Conservation (phyloP, 2,797 vertebrate genomes). For the Poecilia gillii region DNA sequence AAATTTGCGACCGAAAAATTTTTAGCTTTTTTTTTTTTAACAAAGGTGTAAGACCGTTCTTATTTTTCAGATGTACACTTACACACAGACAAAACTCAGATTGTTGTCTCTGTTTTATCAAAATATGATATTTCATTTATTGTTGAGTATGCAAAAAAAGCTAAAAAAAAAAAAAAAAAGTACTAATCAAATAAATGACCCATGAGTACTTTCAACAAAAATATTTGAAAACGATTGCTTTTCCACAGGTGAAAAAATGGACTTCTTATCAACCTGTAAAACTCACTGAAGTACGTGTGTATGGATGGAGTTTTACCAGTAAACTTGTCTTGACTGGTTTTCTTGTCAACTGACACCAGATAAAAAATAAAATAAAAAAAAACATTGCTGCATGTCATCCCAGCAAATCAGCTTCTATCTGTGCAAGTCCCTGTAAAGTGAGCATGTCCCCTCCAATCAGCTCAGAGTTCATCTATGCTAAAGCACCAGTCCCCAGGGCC, state of each 20-base stretch:
- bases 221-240: background rate
- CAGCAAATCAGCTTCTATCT: constrained; percentile 33
- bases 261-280: background rate
- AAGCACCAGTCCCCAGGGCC: constrained; percentile 58
- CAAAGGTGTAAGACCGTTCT: background rate
- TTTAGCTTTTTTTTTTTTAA: background rate
- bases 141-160: background rate
- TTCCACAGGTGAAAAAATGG: background rate
- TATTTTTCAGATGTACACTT: background rate
- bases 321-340: background rate
- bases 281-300: background rate
- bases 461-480: constrained; percentile 49
- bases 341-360: constrained; percentile 4
- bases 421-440: constrained; percentile 55
- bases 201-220: background rate
- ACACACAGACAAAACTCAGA: background rate
- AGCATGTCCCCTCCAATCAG: constrained; percentile 68
- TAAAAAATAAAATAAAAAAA: constrained; percentile 6
- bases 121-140: background rate
- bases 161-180: background rate
- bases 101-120: background rate
- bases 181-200: background rate
- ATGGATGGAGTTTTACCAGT: background rate
- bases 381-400: constrained; percentile 22
- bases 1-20: background rate